Percentiles rank a stretch among this genome's conserved stretches.
These are phyloP conservation scores for Forficula auricularia DNA, from an alignment of 1,140 invertebrate genomes.

Conservation along the genomic window DNA sequence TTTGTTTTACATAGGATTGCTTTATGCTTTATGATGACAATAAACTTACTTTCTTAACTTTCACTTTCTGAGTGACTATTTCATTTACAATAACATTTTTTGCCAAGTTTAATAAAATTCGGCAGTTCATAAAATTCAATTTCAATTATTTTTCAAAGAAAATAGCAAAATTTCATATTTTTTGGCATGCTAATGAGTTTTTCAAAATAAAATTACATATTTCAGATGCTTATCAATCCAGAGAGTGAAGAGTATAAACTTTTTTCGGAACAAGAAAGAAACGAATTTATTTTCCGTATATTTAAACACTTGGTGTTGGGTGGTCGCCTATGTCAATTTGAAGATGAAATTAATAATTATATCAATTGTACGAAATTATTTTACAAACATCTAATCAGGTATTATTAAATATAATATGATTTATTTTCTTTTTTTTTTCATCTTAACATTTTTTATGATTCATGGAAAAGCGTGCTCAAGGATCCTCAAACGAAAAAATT, in stretches of 20 bases:
- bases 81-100: no score
- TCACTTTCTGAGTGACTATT: no score
- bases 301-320: conserved; percentile 40
- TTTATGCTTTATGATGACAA: no score
- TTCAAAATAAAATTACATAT: no score
- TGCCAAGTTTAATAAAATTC: no score
- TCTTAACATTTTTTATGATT: neutral
- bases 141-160: no score
- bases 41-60: no score
- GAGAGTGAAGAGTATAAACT: conserved; percentile 31
- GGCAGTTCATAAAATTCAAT: no score
- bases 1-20: no score
- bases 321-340: conserved; percentile 40
- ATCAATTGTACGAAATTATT: conserved; percentile 32
- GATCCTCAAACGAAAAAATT: conserved; percentile 17
- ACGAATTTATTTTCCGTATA: conserved; percentile 39
- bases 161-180: no score
- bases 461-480: conserved; percentile 6
- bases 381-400: conserved; percentile 45
- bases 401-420: conserved; percentile 2
- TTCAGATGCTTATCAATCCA: conserved; percentile 34
- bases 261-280: conserved; percentile 29
- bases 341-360: conserved; percentile 38
- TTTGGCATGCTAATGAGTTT: no score
- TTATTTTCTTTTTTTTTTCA: neutral